Base-by-base conservation (phyloP, 2,797 vertebrate genomes). In the Myotis pilosus region DNA sequence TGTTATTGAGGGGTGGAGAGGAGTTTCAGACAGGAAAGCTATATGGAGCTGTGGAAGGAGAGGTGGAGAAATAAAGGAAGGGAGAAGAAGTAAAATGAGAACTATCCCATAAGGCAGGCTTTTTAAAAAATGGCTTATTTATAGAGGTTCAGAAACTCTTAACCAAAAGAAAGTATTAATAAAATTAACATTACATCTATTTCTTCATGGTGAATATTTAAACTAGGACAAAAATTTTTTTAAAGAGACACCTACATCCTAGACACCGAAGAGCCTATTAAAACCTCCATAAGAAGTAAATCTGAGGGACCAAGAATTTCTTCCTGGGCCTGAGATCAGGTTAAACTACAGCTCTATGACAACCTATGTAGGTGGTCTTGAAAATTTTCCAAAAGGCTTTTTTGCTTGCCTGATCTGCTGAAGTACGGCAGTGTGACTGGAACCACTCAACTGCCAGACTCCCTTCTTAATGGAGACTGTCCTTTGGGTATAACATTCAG, bases 321-420 rank as follows among this genome's bases (percentile, higher is more conserved):
- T 92, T 95, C 49, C 83, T 91, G 62, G 84, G 91, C 89, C 82
- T 81, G 44, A 84, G 81, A 74, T 62, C 51, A 72, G 78, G 51
- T 38, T 92, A 69, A 89, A 95, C 91, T 87, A 55, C 11, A 83
- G 38, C 33, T 95, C 80, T 93, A 17, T 74, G 84, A 95, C 80
- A 94, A 87, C 68, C 81, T 88, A 36, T 11, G 64, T 36, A 87
- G 69, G 87, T 93, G 89, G 74, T 75, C 79, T 62, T 94, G 64
- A 89, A 78, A 87, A 12, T 49, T 78, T 91, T 84, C 91, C 84
- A 64, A 85, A 95, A 94, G 80, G 38, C 44, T 49, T 75, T 75
- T 49, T 75, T 71, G 76, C 83, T 81, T 78, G 80, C 60, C 49
- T 82, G 47, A 76, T 84, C 36, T 71, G 60, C 53, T 76, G 57